These are phyloP conservation scores for Dioctria linearis DNA, from an alignment of 2,888 invertebrate genomes.

Conservation along the genomic window DNA sequence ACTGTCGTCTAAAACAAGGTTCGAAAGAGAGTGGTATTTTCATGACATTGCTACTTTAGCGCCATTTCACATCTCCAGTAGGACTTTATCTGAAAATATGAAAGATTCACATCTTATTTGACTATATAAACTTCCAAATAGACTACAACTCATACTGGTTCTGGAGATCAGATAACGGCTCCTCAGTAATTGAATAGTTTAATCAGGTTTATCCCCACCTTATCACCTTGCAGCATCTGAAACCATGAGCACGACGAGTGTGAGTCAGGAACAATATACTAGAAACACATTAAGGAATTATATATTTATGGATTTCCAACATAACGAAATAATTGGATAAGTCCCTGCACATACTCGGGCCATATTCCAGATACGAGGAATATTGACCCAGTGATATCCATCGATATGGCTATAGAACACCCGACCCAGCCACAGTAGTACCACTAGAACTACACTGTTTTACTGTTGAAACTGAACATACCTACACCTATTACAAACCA, in stretches of 20 bases:
- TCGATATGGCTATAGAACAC: background rate
- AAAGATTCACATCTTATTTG: too few species aligned
- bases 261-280: background rate
- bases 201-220: background rate
- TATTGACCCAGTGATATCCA: slow-evolving; percentile 30
- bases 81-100: too few species aligned
- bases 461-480: too few species aligned
- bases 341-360: background rate
- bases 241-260: background rate
- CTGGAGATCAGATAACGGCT: background rate
- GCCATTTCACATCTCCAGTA: too few species aligned
- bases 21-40: too few species aligned
- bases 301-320: slow-evolving; percentile 33
- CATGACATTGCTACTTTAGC: too few species aligned
- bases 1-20: too few species aligned
- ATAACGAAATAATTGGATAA: slow-evolving; percentile 44
- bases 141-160: background rate
- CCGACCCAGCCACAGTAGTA: background rate
- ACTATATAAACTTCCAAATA: background rate
- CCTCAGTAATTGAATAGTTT: slow-evolving; percentile 5
- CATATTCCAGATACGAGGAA: background rate
- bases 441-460: too few species aligned
- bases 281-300: slow-evolving; percentile 32
- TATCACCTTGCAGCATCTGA: background rate
- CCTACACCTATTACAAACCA: background rate